These are phyloP conservation scores for Phallusia fumigata DNA, from an alignment of 23 tunicate genomes.

Conservation along the genomic window DNA sequence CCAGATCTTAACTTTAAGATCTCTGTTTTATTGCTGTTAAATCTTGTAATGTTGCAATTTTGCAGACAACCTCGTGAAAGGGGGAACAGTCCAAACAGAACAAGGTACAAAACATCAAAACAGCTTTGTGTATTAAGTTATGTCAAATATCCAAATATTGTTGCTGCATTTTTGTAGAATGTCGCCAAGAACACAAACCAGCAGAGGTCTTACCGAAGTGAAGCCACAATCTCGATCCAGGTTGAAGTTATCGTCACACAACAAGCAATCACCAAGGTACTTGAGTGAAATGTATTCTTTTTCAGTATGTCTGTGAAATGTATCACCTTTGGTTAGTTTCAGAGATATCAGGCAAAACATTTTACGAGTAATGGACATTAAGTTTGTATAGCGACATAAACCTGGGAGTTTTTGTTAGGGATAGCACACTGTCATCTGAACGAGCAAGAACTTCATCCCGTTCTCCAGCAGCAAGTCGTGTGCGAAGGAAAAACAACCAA, in stretches of 20 bases:
- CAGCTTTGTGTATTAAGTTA: no score
- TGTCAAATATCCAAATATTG: no score
- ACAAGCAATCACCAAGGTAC: conserved; percentile 3
- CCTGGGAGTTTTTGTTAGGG: neutral
- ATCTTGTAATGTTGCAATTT: neutral
- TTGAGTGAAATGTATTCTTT: no score
- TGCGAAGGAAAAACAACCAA: conserved; percentile 29
- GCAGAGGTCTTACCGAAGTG: neutral
- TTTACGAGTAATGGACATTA: no score
- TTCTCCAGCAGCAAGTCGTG: conserved; percentile 92
- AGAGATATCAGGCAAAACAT: no score
- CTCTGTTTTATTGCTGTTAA: no score
- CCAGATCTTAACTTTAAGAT: no score
- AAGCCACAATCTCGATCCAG: neutral
- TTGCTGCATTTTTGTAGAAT: neutral
- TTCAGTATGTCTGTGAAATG: no score
- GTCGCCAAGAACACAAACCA: neutral
- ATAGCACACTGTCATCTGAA: neutral
- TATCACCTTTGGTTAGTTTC: no score
- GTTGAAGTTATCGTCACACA: neutral
- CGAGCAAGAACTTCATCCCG: conserved; percentile 20
- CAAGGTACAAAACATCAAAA: neutral
- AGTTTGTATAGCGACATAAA: no score
- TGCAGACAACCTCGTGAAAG: neutral
- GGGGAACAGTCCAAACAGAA: neutral